These are phyloP conservation scores for Volucella zonaria DNA, from an alignment of 2,888 invertebrate genomes.

Conservation along the genomic window DNA sequence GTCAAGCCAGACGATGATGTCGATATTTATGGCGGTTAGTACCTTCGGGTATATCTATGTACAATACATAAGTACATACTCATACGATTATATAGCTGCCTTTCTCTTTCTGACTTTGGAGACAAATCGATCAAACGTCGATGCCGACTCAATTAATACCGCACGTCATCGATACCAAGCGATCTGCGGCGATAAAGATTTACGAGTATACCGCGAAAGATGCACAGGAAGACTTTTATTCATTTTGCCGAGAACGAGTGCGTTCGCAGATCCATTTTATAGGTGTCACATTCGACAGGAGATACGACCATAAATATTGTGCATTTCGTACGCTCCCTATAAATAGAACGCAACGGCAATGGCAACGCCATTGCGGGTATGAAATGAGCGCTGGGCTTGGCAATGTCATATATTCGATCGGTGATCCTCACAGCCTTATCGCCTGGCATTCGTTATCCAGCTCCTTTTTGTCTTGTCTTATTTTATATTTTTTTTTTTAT, in stretches of 20 bases:
- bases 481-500: slow-evolving; percentile 6
- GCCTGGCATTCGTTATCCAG: slow-evolving; percentile 56
- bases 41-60: not conserved
- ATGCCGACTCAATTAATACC: slow-evolving; percentile 75
- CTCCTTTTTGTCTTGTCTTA: slow-evolving; percentile 29
- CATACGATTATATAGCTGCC: not conserved
- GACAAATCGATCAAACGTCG: slow-evolving; percentile 73
- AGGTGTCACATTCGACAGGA: slow-evolving; percentile 64
- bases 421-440: slow-evolving; percentile 63
- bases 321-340: slow-evolving; percentile 53
- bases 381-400: slow-evolving; percentile 47
- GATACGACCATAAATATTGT: slow-evolving; percentile 61
- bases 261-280: slow-evolving; percentile 58
- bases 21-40: slow-evolving; percentile 68
- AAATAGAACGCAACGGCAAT: slow-evolving; percentile 63
- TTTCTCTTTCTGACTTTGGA: slow-evolving; percentile 22
- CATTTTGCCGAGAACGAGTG: slow-evolving; percentile 44
- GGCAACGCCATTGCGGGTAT: slow-evolving; percentile 40
- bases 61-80: too few relatives aligned
- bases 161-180: slow-evolving; percentile 67
- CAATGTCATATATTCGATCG: slow-evolving; percentile 58
- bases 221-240: slow-evolving; percentile 54
- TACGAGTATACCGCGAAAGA: slow-evolving; percentile 58
- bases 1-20: slow-evolving; percentile 63
- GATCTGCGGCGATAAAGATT: slow-evolving; percentile 71